A percentile compares a stretch with the other conserved stretches of the same genome.
These are phyloP conservation scores for Gymnopithys bicolor DNA, from an alignment of 2,797 vertebrate species.

Conservation along the genomic window DNA sequence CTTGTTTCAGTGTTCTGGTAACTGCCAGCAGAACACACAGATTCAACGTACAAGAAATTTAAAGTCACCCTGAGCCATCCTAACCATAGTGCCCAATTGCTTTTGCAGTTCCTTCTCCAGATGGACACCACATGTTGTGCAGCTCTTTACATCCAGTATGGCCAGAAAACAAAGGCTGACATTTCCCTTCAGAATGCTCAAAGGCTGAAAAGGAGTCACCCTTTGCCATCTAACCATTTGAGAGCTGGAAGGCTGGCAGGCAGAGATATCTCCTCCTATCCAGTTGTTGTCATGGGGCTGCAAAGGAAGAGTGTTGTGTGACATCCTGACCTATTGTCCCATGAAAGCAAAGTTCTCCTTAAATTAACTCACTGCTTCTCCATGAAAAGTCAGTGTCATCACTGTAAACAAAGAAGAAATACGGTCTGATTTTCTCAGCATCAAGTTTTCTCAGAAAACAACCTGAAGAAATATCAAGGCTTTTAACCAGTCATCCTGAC, in stretches of 20 bases:
- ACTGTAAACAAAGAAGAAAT: conserved; percentile 45
- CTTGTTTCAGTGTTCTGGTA: neutral
- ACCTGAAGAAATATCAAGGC: neutral
- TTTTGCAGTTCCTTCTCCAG: neutral
- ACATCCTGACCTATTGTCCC: conserved; percentile 58
- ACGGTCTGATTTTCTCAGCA: neutral
- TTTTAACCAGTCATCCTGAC: neutral
- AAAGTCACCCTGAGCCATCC: neutral
- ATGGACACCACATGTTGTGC: neutral
- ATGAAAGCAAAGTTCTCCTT: neutral
- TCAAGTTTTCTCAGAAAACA: neutral
- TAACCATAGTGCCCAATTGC: rapidly evolving
- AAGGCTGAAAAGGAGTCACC: neutral
- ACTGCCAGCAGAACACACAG: neutral
- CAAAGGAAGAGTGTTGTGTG: conserved; percentile 58
- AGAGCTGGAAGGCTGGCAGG: neutral
- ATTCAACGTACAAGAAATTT: neutral
- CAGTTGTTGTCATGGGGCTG: neutral
- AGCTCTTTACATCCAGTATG: neutral
- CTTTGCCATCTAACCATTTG: neutral
- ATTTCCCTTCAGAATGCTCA: neutral
- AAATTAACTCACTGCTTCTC: neutral
- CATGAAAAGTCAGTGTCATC: neutral
- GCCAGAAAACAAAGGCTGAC: neutral
- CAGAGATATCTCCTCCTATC: neutral